Percentiles rank a stretch among this genome's conserved stretches.
phyloP scores from a whole-genome alignment of 2,888 invertebrate species.

The Caenorhabditis wallacei region DNA sequence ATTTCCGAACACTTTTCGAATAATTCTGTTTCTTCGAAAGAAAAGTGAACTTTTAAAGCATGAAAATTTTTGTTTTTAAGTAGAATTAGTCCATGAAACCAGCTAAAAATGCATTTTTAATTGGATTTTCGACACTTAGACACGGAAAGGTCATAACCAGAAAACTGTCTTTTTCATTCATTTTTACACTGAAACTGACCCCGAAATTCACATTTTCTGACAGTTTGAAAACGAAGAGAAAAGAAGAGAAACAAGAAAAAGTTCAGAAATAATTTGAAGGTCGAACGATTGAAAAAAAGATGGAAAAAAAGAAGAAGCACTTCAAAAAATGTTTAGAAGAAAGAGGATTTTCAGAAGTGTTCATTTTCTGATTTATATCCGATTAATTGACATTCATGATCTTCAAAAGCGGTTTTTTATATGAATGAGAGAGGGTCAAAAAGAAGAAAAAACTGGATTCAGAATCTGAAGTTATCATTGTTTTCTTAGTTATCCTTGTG shows the following conservation, averaged over 20 bases:
- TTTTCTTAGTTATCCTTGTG: neutral
- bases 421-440: neutral
- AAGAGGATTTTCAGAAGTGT: conserved; percentile 4
- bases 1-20: too few species aligned
- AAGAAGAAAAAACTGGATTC: neutral
- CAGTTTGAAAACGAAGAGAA: neutral
- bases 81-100: conserved; percentile 13
- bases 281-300: conserved; percentile 16
- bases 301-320: conserved; percentile 33
- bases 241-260: conserved; percentile 9
- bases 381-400: conserved; percentile 5
- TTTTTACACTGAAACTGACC: conserved; percentile 52
- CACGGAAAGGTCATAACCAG: conserved; percentile 26
- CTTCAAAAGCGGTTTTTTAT: conserved; percentile 23
- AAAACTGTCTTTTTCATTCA: conserved; percentile 19
- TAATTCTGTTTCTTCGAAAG: neutral
- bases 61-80: neutral
- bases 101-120: neutral
- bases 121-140: conserved; percentile 9
- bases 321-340: conserved; percentile 23
- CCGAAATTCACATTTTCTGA: conserved; percentile 15
- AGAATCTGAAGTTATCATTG: conserved; percentile 3
- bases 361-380: neutral
- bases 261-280: conserved; percentile 37
- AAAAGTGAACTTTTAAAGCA: conserved; percentile 1